phyloP scores from a whole-genome alignment of 2,888 invertebrate species.

The Muschampia plurimacula region DNA sequence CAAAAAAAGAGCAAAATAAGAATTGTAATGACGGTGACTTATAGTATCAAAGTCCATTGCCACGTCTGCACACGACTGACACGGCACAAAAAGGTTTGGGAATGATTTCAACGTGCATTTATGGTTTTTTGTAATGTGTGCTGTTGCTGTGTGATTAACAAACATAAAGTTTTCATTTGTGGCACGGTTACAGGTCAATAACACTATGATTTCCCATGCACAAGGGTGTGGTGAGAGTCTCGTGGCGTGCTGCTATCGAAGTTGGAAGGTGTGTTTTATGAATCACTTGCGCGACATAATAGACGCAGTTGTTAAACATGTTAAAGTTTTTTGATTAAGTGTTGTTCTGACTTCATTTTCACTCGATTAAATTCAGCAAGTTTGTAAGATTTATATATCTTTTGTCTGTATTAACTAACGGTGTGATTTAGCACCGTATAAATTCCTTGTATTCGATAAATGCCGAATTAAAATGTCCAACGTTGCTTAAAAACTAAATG shows the following conservation, averaged over 20 bases:
- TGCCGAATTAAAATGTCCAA: too few species aligned
- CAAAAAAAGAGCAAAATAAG: too few species aligned
- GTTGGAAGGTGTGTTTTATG: conserved; percentile 41
- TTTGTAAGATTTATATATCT: not conserved
- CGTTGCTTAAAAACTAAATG: too few species aligned
- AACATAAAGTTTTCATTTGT: conserved; percentile 37
- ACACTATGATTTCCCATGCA: conserved; percentile 42
- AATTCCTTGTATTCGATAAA: too few species aligned
- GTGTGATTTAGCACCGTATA: too few species aligned
- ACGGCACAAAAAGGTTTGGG: not conserved
- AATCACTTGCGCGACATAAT: conserved; percentile 40
- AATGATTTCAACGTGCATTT: conserved; percentile 30
- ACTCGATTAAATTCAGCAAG: not conserved
- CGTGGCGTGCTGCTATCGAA: conserved; percentile 41
- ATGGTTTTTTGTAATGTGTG: conserved; percentile 8
- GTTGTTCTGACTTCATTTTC: not conserved
- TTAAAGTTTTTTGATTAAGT: conserved; percentile 14
- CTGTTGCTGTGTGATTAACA: conserved; percentile 24
- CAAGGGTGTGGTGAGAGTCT: conserved; percentile 46
- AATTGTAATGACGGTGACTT: too few species aligned
- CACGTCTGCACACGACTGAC: not conserved
- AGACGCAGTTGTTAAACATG: conserved; percentile 11
- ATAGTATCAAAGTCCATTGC: not conserved
- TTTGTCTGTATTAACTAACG: not conserved
- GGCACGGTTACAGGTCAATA: conserved; percentile 48